Conservation (phyloP, 2,113 vertebrate genomes). For the Lophotis ruficrista region DNA sequence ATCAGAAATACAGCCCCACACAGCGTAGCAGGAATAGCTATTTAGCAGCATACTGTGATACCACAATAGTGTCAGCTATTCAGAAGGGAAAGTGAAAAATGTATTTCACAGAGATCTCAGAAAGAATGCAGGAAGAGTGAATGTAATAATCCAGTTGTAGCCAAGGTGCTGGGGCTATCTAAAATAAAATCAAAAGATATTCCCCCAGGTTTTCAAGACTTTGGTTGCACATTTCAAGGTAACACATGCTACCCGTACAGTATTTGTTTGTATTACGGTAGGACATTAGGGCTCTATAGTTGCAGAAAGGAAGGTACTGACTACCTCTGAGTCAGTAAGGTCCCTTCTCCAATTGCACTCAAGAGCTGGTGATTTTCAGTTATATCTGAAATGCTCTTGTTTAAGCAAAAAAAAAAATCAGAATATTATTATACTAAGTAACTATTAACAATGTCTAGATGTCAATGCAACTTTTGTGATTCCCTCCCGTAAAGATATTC, state of each 20-base stretch:
- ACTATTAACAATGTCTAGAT: neutral
- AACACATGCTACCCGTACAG: neutral
- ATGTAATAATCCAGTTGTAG: neutral
- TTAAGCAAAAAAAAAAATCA: neutral
- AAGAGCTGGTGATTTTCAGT: neutral
- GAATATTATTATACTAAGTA: neutral
- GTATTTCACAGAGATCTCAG: neutral
- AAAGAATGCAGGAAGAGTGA: neutral
- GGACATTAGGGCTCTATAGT: neutral
- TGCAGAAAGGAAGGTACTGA: neutral
- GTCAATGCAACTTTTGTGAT: neutral
- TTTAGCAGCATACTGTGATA: slow-evolving; percentile 32
- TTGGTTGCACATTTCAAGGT: neutral
- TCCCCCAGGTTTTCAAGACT: neutral
- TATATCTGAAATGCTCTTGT: neutral
- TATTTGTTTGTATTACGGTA: neutral
- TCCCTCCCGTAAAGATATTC: neutral
- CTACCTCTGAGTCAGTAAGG: neutral
- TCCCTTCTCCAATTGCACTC: neutral
- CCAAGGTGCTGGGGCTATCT: neutral
- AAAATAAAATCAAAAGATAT: neutral
- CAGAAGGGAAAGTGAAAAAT: slow-evolving; percentile 6
- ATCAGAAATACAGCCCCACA: neutral
- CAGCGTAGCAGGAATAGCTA: neutral
- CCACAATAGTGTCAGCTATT: slow-evolving; percentile 22